Base-by-base conservation (phyloP, 2,797 vertebrate genomes). In the Lacerta agilis region DNA sequence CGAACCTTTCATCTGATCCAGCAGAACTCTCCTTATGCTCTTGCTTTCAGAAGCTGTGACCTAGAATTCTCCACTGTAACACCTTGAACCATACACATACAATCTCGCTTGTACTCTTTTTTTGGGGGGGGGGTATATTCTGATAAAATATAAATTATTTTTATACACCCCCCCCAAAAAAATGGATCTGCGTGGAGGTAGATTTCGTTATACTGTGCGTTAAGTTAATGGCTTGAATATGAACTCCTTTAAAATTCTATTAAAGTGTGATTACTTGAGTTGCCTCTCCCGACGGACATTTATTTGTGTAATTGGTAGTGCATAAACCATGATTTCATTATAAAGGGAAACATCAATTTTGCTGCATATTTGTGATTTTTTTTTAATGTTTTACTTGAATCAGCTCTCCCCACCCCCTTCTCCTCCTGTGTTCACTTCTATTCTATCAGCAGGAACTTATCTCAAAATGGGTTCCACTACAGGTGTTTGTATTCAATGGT, bases 241-340 rank as follows among this genome's bases (percentile, higher is more conserved):
- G 81, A 92, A 77, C 85, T 88, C 55, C 80, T 89, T 81, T 90
- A 88, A 86, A 90, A 93, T 91, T 81, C 87, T 91, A 81, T 88
- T 90, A 83, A 91, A 66, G 76, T 27, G 6, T 36, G 73, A 89
- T 88, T 78, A 58, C 89, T 27, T 3, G 58, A 87, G 84, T 88
- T 88, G 90, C 71, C 79, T 89, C 82, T 82, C n/a, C 86, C 36
- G 20, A 29, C 66, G 33, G 87, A 84, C 0, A 3, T 58, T 49
- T 88, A 45, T 83, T 79, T 61, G 67, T 79, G 36, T 86, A 82
- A 75, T 36, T 41, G 33, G 45, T 18, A 41, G 55, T 33, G 61
- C 77, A 27, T 36, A 29, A 38, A 5, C n/a, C 27, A 61, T 36
- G 67, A 77, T 82, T 81, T 86, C 84, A 82, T 73, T 38, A 72